Evolutionary conservation across 2,888 invertebrate species (phyloP).

Genomic region (Pandemis heparana): DNA sequence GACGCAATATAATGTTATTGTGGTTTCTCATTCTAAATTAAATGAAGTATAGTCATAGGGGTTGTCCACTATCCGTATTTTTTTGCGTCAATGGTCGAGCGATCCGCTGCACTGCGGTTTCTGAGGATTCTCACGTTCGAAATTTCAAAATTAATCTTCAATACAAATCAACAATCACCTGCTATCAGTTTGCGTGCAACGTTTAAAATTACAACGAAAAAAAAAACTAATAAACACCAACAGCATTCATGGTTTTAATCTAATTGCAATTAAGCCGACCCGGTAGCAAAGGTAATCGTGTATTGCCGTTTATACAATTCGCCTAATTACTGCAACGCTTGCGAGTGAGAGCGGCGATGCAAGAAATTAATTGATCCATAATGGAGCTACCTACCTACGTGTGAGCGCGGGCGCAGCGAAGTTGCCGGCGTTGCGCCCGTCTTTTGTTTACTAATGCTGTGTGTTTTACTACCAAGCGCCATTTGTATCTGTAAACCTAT

Average conservation of each 20-base stretch:
- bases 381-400: conserved; percentile 51
- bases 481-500: neutral
- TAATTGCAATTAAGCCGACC: conserved; percentile 63
- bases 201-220: conserved; percentile 50
- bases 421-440: conserved; percentile 47
- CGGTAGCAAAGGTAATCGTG: conserved; percentile 67
- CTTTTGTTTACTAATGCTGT: conserved; percentile 3
- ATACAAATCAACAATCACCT: neutral
- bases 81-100: no score
- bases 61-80: no score
- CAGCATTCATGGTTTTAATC: conserved; percentile 57
- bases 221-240: conserved; percentile 55
- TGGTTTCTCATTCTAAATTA: no score
- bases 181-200: conserved; percentile 2
- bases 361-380: conserved; percentile 65
- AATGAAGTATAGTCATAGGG: no score
- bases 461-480: neutral
- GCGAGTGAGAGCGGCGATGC: conserved; percentile 66
- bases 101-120: no score
- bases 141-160: neutral
- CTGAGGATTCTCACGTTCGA: neutral
- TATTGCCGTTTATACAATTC: conserved; percentile 74
- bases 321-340: conserved; percentile 72
- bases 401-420: conserved; percentile 48
- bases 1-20: no score